These are phyloP conservation scores for Drosophila quadrilineata DNA, from an alignment of 1,140 invertebrate species.

Conservation along the genomic window DNA sequence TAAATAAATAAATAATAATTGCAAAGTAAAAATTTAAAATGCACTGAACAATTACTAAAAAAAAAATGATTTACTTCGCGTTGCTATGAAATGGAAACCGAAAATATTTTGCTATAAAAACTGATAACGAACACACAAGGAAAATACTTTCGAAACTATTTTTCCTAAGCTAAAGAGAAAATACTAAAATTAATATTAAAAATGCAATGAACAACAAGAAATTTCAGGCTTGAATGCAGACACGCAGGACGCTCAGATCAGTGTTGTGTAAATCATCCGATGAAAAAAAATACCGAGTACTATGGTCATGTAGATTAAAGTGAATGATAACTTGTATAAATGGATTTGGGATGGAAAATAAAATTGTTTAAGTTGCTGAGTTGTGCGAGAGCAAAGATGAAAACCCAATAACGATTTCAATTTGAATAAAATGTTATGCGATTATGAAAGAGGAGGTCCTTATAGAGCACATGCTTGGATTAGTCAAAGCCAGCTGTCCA, in stretches of 20 bases:
- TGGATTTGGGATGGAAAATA: neutral
- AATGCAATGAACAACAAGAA: conserved; percentile 28
- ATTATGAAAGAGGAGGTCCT: conserved; percentile 11
- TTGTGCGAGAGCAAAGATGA: conserved; percentile 30
- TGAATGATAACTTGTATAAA: conserved; percentile 40
- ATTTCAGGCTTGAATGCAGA: conserved; percentile 46
- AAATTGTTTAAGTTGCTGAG: conserved; percentile 66
- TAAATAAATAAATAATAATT: too few species aligned
- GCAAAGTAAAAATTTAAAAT: too few species aligned
- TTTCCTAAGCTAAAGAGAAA: conserved; percentile 56
- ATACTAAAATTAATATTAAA: too few species aligned
- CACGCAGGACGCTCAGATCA: conserved; percentile 62
- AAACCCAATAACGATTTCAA: conserved; percentile 46
- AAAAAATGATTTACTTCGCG: conserved; percentile 26
- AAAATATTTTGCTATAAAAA: conserved; percentile 58
- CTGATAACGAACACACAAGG: conserved; percentile 19
- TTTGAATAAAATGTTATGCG: conserved; percentile 41
- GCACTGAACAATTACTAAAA: conserved; percentile 57
- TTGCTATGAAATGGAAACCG: conserved; percentile 39
- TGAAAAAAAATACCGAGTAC: conserved; percentile 12
- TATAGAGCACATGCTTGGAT: conserved; percentile 11
- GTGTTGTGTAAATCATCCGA: conserved; percentile 44
- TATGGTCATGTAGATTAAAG: conserved; percentile 13
- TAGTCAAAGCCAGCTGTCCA: conserved; percentile 46
- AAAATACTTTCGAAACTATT: conserved; percentile 52